phyloP scores from a whole-genome alignment of 2,888 invertebrate genomes.

The Drosophila formosana region DNA sequence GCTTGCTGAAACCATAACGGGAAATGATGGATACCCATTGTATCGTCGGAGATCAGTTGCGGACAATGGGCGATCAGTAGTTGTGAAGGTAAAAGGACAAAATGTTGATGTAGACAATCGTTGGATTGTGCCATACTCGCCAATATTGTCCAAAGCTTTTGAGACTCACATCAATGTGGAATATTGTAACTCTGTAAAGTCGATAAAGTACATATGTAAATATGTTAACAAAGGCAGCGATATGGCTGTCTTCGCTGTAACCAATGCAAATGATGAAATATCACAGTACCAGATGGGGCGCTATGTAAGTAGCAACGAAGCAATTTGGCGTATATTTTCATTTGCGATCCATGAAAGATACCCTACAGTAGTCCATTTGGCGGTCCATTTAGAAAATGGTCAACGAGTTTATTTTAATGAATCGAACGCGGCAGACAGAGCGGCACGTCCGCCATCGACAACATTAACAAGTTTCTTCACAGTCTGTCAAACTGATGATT shows the following conservation, averaged over 20 bases:
- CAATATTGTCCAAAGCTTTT: constrained; percentile 7
- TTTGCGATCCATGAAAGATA: too few relatives aligned
- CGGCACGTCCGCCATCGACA: not conserved
- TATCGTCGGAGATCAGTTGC: too few relatives aligned
- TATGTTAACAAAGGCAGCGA: constrained; percentile 5
- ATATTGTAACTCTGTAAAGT: constrained; percentile 3
- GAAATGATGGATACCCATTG: too few relatives aligned
- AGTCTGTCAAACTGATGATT: not conserved
- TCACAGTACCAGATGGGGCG: constrained; percentile 1
- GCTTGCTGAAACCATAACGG: too few relatives aligned
- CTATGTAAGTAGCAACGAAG: constrained; percentile 1
- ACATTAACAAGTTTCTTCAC: not conserved
- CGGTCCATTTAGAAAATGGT: too few relatives aligned
- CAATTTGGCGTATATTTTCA: not conserved
- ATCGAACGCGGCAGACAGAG: not conserved
- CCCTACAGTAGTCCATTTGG: not conserved
- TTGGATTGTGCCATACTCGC: not conserved
- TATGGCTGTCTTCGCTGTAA: not conserved
- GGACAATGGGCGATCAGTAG: too few relatives aligned
- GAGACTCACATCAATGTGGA: constrained; percentile 1
- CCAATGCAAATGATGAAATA: constrained; percentile 5
- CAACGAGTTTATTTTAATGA: not conserved
- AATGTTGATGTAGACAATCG: too few relatives aligned
- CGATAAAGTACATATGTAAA: constrained; percentile 8
- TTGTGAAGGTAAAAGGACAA: too few relatives aligned